Conservation (phyloP, 1,140 invertebrate species). For the Amphibalanus amphitrite region DNA sequence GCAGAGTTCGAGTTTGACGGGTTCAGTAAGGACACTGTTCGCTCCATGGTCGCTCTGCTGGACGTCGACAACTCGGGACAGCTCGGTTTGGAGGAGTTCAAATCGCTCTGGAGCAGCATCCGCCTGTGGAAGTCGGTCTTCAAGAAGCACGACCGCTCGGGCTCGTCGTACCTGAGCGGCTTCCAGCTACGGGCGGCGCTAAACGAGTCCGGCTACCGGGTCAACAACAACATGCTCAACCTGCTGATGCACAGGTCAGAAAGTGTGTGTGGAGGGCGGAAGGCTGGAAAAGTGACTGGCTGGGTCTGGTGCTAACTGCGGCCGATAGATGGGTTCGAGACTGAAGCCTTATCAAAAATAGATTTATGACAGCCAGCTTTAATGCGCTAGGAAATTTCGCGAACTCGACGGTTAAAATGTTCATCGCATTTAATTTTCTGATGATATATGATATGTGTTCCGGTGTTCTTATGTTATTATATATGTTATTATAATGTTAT, state of each 20-base stretch:
- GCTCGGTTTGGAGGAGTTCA: conserved; percentile 86
- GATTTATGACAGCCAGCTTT: too few relatives aligned
- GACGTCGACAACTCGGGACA: conserved; percentile 82
- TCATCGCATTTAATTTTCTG: too few relatives aligned
- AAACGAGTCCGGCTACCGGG: conserved; percentile 65
- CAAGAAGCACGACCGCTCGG: conserved; percentile 65
- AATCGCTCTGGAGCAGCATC: conserved; percentile 65
- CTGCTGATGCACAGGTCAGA: conserved; percentile 42
- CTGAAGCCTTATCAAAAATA: too few relatives aligned
- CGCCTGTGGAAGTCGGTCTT: conserved; percentile 81
- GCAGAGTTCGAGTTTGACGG: conserved; percentile 60
- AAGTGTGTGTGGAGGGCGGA: not conserved
- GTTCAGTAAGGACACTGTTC: conserved; percentile 78
- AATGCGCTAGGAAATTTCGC: too few relatives aligned
- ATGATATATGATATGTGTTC: too few relatives aligned
- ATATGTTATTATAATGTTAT: too few relatives aligned
- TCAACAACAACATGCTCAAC: conserved; percentile 79
- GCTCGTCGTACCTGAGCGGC: conserved; percentile 57
- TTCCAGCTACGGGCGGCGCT: conserved; percentile 75
- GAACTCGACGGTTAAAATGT: too few relatives aligned
- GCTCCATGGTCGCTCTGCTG: conserved; percentile 93
- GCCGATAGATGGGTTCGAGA: too few relatives aligned
- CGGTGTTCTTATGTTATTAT: too few relatives aligned
- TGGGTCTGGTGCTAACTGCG: too few relatives aligned
- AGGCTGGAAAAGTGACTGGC: not conserved